Percentiles rank a stretch among this genome's conserved stretches.
Evolutionary conservation across 2,888 invertebrate genomes (phyloP).

Genomic region (Oscheius myriophilus): DNA sequence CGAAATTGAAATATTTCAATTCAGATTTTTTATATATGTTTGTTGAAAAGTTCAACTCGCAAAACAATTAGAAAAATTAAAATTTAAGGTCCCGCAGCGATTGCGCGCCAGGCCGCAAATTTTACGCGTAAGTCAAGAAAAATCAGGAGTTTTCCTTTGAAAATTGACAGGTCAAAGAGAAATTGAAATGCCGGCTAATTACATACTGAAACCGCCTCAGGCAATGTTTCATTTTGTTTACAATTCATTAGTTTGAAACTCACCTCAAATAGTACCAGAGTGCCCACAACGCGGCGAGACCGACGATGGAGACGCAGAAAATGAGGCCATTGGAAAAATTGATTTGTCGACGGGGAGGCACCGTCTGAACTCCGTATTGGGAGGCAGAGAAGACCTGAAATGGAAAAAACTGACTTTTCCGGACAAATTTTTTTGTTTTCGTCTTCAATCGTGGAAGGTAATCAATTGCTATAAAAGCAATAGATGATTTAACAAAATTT

Average conservation of each 20-base stretch:
- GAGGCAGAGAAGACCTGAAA: conserved; percentile 66
- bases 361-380: conserved; percentile 66
- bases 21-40: no score
- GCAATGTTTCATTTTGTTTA: neutral
- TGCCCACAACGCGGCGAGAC: conserved; percentile 72
- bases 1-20: no score
- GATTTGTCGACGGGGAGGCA: conserved; percentile 54
- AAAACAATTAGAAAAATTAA: no score
- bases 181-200: conserved; percentile 9
- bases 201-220: conserved; percentile 15
- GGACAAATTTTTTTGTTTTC: neutral
- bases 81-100: no score
- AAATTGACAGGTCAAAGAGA: no score
- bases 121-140: no score
- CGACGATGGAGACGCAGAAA: conserved; percentile 72
- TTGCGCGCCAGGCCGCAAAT: no score
- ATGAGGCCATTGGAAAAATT: conserved; percentile 72
- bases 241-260: no score
- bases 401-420: conserved; percentile 1
- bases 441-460: no score
- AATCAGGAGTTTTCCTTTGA: no score
- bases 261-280: conserved; percentile 73
- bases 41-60: no score
- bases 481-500: neutral
- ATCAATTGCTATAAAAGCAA: no score